Conservation (phyloP, 2,113 vertebrate species). For the Choloepus hoffmanni region DNA sequence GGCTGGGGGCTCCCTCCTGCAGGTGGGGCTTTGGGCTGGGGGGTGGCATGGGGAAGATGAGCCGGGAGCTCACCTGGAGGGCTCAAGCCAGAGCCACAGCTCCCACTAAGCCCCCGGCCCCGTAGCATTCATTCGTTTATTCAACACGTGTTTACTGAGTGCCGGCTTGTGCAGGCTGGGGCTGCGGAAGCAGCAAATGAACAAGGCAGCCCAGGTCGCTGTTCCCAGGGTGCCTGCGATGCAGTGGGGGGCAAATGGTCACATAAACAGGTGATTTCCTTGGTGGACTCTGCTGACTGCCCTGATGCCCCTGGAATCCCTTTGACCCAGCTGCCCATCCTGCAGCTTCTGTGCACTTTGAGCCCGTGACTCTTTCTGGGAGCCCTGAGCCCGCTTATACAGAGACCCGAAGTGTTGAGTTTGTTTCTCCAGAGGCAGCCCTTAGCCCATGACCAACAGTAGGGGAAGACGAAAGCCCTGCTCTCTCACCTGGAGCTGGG, state of each 20-base stretch:
- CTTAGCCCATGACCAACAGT: neutral
- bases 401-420: no score
- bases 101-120: neutral
- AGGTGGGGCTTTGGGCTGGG: neutral
- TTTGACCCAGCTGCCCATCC: no score
- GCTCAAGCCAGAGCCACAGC: neutral
- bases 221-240: accelerated
- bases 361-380: neutral
- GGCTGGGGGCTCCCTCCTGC: neutral
- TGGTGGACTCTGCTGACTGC: neutral
- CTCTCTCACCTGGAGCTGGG: neutral
- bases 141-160: accelerated
- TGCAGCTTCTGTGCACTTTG: neutral
- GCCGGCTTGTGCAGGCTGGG: accelerated
- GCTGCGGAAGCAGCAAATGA: neutral
- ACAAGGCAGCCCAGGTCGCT: no score
- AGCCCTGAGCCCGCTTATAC: no score
- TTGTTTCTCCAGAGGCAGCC: neutral
- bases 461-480: neutral
- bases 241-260: neutral
- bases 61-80: neutral
- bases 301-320: neutral
- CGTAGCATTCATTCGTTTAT: neutral
- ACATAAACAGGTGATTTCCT: neutral
- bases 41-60: accelerated